Evolutionary conservation across 37 sponge, comb jelly and placozoan genomes (phyloP), one percentile per base, ranked within the genome.

Genomic region (Tethya wilhelma): DNA sequence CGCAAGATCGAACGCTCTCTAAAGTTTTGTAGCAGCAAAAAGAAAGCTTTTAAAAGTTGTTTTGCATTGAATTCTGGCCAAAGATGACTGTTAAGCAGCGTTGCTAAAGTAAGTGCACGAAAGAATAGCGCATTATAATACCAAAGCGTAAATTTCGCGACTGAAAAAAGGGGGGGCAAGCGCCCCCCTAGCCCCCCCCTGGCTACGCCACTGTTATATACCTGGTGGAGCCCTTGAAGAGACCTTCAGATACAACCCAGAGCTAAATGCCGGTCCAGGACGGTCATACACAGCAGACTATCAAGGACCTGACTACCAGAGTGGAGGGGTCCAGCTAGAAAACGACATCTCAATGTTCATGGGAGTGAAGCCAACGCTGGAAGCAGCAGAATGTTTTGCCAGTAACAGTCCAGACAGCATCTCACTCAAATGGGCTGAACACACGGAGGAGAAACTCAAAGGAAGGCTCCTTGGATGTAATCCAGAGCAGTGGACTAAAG

Each of bases 351-450:
- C 63, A 8, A 26, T 60, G 22, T 60, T 60, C 63, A 60, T 60
- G 63, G 63, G 63, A 25, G 63, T n/a, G 6, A n/a, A 60, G 63
- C 63, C 63, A 60, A 60, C 63, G 22, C 7, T 26, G 26, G 26
- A 60, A n/a, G 63, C 63, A 60, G 63, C 63, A n/a, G 63, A 60
- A 60, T 60, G 22, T 23, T 60, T 60, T 60, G 63, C 63, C 63
- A 25, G 26, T 23, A 60, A 60, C 28, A 60, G 22, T 17, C 63
- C 63, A n/a, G 28, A 60, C 6, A 60, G 28, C 28, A 8, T 60
- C 28, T 60, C 63, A 7, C 28, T 60, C 26, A 60, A 60, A 60
- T 60, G 63, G 63, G 63, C 63, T 8, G 28, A 60, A 26, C 7
- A 12, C 22, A 26, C 22, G 28, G 63, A 60, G 63, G 28, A 17